phyloP scores from a whole-genome alignment of 2,797 vertebrate species.

The Enteromius fasciolatus region DNA sequence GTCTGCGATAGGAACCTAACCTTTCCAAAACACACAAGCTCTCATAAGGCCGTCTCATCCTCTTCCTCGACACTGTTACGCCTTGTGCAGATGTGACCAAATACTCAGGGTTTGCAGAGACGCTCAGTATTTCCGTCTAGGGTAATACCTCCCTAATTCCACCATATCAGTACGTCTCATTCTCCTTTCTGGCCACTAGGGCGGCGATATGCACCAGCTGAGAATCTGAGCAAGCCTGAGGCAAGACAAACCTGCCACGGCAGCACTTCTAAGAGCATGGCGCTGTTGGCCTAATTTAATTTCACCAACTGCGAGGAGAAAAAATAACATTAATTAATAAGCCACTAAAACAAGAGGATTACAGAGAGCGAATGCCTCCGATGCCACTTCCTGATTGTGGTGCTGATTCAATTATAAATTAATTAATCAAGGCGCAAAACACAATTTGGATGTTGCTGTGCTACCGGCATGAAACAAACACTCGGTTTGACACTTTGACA shows the following conservation, averaged over 20 bases:
- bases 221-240: slow-evolving; percentile 39
- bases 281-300: slow-evolving; percentile 67
- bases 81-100: slow-evolving; percentile 34
- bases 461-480: slow-evolving; percentile 22
- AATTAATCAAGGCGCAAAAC: slow-evolving; percentile 61
- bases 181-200: slow-evolving; percentile 13
- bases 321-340: slow-evolving; percentile 71
- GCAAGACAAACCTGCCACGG: slow-evolving; percentile 32
- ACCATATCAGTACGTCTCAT: neutral
- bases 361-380: slow-evolving; percentile 64
- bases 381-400: slow-evolving; percentile 65
- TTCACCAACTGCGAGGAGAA: slow-evolving; percentile 58
- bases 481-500: slow-evolving; percentile 27
- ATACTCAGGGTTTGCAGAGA: slow-evolving; percentile 38
- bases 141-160: slow-evolving; percentile 38
- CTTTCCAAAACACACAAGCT: slow-evolving; percentile 45
- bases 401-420: slow-evolving; percentile 73
- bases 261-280: slow-evolving; percentile 54
- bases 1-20: neutral
- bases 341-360: slow-evolving; percentile 71
- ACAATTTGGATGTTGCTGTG: slow-evolving; percentile 55
- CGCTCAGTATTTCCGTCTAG: slow-evolving; percentile 49
- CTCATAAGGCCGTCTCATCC: slow-evolving; percentile 42
- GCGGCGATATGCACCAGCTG: neutral
- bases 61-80: slow-evolving; percentile 45